phyloP scores from a whole-genome alignment of 2,113 vertebrate species.

The Aspiorhynchus laticeps region DNA sequence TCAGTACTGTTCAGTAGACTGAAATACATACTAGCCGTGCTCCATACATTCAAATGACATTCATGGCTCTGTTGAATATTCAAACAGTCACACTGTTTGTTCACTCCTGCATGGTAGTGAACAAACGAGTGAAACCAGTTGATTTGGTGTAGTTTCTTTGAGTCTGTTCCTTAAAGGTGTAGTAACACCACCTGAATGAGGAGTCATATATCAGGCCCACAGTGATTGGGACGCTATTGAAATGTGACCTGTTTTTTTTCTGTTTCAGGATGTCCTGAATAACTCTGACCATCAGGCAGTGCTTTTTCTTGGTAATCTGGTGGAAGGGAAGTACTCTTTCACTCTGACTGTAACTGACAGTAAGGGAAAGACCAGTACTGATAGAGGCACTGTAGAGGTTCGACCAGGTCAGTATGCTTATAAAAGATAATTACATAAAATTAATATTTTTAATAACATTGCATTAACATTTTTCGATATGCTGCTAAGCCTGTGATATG shows the following conservation, averaged over 20 bases:
- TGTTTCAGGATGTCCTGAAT: constrained; percentile 90
- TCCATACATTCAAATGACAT: background rate
- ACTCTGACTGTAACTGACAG: constrained; percentile 91
- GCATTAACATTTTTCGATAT: background rate
- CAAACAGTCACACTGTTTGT: background rate
- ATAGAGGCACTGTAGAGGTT: constrained; percentile 86
- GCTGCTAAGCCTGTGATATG: too few species aligned
- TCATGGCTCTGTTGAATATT: background rate
- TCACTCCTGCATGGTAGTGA: background rate
- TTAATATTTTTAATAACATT: background rate
- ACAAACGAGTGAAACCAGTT: background rate
- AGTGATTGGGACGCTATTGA: background rate
- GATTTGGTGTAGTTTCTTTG: background rate
- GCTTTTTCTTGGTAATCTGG: constrained; percentile 92
- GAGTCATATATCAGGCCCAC: background rate
- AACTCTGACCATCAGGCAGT: constrained; percentile 92
- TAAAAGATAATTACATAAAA: background rate
- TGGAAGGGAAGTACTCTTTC: constrained; percentile 92
- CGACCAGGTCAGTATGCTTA: constrained; percentile 81
- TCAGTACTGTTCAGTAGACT: constrained; percentile 66
- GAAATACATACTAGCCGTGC: background rate
- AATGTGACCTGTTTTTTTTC: constrained; percentile 63
- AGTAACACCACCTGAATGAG: background rate
- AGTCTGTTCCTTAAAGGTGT: background rate
- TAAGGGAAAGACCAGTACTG: constrained; percentile 88